Conservation (phyloP, 1,140 invertebrate genomes). For the Zaprionus vittiger region DNA sequence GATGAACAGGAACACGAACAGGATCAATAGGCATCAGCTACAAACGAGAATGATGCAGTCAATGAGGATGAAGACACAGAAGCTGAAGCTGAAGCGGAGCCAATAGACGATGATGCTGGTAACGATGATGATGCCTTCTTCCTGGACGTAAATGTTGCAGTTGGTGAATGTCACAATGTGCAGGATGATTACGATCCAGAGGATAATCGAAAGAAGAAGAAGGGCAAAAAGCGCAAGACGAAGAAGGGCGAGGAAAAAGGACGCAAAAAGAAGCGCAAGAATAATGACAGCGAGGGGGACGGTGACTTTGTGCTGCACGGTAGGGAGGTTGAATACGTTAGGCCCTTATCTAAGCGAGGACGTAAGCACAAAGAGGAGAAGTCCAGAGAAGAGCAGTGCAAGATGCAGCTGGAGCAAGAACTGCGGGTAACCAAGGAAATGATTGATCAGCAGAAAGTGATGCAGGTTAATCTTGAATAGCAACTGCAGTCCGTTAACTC, state of each 20-base stretch:
- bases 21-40: constrained; percentile 14
- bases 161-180: no score
- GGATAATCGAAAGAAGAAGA: no score
- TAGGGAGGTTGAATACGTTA: no score
- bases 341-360: no score
- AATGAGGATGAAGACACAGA: constrained; percentile 32
- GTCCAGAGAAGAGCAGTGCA: neutral
- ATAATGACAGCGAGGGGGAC: no score
- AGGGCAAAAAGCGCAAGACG: no score
- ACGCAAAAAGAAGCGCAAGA: no score
- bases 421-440: neutral
- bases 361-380: neutral
- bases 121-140: no score
- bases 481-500: neutral
- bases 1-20: constrained; percentile 45
- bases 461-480: neutral
- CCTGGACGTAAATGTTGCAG: no score
- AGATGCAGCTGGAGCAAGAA: neutral
- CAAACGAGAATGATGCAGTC: constrained; percentile 28
- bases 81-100: constrained; percentile 47
- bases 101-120: constrained; percentile 39
- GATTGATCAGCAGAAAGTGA: neutral
- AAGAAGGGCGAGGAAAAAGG: no score
- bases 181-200: no score
- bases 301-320: no score